phyloP scores from a whole-genome alignment of 1,140 invertebrate species.

The Aphelenchoides fujianensis region DNA sequence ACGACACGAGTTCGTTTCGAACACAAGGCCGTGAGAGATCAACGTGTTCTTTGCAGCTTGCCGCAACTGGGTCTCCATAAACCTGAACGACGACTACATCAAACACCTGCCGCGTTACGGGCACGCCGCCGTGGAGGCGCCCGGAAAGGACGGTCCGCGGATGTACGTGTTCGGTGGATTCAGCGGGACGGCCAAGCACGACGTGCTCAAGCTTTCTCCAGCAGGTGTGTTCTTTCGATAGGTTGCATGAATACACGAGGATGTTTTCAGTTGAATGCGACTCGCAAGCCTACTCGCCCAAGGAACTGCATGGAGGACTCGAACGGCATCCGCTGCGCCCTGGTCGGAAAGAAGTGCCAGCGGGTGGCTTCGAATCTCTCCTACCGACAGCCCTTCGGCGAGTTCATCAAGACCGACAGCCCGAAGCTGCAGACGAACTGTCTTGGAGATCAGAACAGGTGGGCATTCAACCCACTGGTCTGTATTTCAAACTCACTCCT shows the following conservation, averaged over 20 bases:
- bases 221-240: not conserved
- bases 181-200: constrained; percentile 55
- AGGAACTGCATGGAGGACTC: constrained; percentile 34
- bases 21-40: too few species aligned
- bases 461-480: not conserved
- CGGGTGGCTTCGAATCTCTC: constrained; percentile 40
- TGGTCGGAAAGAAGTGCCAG: constrained; percentile 39
- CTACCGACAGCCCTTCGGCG: constrained; percentile 48
- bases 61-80: constrained; percentile 51
- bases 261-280: constrained; percentile 44
- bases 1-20: constrained; percentile 48
- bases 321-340: constrained; percentile 58
- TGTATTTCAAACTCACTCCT: not conserved
- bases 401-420: constrained; percentile 46
- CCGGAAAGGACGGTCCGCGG: constrained; percentile 9
- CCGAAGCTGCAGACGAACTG: constrained; percentile 40
- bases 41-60: constrained; percentile 46
- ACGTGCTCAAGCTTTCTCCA: constrained; percentile 53
- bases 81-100: constrained; percentile 33
- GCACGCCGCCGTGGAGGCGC: constrained; percentile 42
- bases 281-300: not conserved
- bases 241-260: not conserved
- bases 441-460: constrained; percentile 20
- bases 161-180: constrained; percentile 58
- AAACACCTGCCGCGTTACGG: constrained; percentile 48